These are phyloP conservation scores for Lithodes maja DNA, from an alignment of 2,888 invertebrate genomes.

Conservation along the genomic window DNA sequence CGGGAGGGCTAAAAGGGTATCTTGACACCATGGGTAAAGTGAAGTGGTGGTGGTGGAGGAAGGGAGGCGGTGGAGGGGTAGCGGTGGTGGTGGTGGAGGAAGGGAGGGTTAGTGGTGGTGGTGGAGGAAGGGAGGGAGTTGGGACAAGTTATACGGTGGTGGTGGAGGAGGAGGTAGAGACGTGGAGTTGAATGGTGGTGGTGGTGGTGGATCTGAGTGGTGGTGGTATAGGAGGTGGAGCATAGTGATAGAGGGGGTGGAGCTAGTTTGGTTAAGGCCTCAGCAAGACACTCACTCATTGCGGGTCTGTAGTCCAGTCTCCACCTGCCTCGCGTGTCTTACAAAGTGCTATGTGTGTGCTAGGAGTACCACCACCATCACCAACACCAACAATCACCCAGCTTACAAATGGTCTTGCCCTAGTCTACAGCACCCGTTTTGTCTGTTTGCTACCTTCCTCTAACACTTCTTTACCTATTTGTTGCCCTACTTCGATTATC, in stretches of 20 bases:
- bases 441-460: too few relatives aligned
- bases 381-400: too few relatives aligned
- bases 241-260: neutral
- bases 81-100: too few relatives aligned
- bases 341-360: neutral
- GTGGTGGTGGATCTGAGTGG: neutral
- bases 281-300: neutral
- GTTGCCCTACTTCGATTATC: too few relatives aligned
- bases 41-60: too few relatives aligned
- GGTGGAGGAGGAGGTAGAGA: neutral
- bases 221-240: neutral
- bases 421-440: too few relatives aligned
- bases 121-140: neutral
- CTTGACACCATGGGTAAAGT: too few relatives aligned
- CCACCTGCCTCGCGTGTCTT: neutral
- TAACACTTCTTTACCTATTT: too few relatives aligned
- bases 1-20: too few relatives aligned
- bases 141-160: neutral
- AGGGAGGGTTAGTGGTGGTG: neutral
- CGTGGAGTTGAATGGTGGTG: neutral
- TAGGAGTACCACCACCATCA: neutral
- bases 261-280: neutral
- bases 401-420: too few relatives aligned
- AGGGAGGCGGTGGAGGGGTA: too few relatives aligned
- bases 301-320: neutral